Evolutionary conservation across 2,797 vertebrate genomes (phyloP).

Genomic region (Coreius guichenoti): DNA sequence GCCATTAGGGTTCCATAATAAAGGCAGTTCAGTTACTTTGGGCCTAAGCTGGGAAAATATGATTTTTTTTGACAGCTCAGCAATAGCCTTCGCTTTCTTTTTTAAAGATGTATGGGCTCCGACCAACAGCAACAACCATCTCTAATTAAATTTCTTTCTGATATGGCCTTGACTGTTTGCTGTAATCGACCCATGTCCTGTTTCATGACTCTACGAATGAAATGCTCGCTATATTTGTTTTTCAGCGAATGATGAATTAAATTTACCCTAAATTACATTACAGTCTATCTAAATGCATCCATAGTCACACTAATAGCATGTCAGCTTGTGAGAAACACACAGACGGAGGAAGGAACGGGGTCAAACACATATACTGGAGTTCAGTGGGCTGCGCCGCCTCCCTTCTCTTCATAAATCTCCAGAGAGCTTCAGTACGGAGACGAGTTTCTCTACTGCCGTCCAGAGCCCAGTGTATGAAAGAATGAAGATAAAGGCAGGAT

Average conservation of each 20-base stretch:
- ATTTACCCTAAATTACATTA: neutral
- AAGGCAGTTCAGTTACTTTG: no score
- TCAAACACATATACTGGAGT: constrained; percentile 20
- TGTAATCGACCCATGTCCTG: neutral
- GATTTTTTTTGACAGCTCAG: neutral
- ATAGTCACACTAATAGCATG: neutral
- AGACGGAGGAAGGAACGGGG: neutral
- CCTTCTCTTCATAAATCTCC: constrained; percentile 7
- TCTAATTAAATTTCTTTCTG: neutral
- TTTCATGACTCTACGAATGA: neutral
- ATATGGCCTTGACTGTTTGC: neutral
- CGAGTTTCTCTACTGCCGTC: neutral
- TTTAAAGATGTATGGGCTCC: neutral
- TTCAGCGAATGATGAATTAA: neutral
- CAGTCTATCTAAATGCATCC: neutral
- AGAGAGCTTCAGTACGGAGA: neutral
- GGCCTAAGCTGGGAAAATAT: neutral
- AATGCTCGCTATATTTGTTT: neutral
- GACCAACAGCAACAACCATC: neutral
- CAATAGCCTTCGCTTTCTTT: neutral
- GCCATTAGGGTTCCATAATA: neutral
- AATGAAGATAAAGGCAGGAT: neutral
- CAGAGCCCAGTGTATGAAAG: neutral
- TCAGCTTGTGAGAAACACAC: neutral
- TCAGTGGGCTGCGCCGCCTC: neutral